phyloP scores from a whole-genome alignment of 1,140 invertebrate species.

The Drosophila oshimai region DNA sequence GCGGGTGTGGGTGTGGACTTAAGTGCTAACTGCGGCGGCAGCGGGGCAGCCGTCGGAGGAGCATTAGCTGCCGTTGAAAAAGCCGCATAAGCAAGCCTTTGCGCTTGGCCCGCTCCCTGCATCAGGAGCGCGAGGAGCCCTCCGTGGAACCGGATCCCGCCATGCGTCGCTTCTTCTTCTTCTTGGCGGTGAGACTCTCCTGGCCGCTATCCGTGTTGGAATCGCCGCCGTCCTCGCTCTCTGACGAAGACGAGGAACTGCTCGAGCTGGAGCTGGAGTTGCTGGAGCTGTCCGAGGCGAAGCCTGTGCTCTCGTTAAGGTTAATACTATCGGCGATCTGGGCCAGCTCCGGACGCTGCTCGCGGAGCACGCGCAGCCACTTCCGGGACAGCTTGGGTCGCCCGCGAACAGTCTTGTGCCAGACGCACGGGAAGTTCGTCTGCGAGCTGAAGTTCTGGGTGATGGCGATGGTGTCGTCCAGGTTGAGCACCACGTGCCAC shows the following conservation, averaged over 20 bases:
- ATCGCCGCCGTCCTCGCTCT: slow-evolving; percentile 83
- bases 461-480: slow-evolving; percentile 97
- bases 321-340: slow-evolving; percentile 93
- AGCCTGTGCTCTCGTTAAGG: slow-evolving; percentile 92
- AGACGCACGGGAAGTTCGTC: slow-evolving; percentile 98
- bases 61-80: slow-evolving; percentile 60
- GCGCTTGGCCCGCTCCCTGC: slow-evolving; percentile 53
- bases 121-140: slow-evolving; percentile 54
- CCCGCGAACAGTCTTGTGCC: slow-evolving; percentile 98
- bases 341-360: slow-evolving; percentile 92
- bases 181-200: slow-evolving; percentile 93
- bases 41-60: slow-evolving; percentile 44
- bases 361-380: slow-evolving; percentile 89
- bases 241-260: slow-evolving; percentile 87
- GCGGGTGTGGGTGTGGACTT: not conserved
- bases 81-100: slow-evolving; percentile 58
- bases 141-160: slow-evolving; percentile 44
- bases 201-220: slow-evolving; percentile 90
- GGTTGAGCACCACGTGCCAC: slow-evolving; percentile 99
- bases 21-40: slow-evolving; percentile 54
- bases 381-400: slow-evolving; percentile 96
- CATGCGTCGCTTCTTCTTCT: slow-evolving; percentile 90
- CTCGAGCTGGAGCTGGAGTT: slow-evolving; percentile 91
- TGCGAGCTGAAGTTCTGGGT: slow-evolving; percentile 99
- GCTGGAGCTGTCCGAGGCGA: slow-evolving; percentile 97